These are phyloP conservation scores for Noctua janthe DNA, from an alignment of 2,888 invertebrate species.

Conservation along the genomic window DNA sequence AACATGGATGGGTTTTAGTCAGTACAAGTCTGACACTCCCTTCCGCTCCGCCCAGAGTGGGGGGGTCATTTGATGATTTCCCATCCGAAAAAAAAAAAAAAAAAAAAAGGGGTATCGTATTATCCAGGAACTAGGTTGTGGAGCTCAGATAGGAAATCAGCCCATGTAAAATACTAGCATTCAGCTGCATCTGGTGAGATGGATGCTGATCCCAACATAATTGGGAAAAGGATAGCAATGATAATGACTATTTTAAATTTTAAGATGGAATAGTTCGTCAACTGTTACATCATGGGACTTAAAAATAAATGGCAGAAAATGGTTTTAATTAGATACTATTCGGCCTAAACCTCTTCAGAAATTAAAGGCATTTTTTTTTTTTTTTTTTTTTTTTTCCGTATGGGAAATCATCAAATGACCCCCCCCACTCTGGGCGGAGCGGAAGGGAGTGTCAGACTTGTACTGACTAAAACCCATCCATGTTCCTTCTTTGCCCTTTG, in stretches of 20 bases:
- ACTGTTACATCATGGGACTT: not conserved
- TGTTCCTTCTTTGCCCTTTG: no score
- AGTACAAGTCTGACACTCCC: no score
- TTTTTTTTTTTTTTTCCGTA: no score
- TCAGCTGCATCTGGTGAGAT: not conserved
- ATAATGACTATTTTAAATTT: not conserved
- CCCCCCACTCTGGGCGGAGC: no score
- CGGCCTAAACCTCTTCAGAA: not conserved
- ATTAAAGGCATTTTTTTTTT: not conserved
- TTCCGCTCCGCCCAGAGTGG: no score
- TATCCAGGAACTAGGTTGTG: no score
- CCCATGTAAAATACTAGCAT: not conserved
- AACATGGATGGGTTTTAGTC: no score
- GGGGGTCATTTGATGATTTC: no score
- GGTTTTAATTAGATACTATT: not conserved
- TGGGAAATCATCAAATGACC: no score
- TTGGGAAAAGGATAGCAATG: not conserved
- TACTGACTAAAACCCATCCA: no score
- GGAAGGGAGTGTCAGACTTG: no score
- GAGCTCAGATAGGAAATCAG: not conserved
- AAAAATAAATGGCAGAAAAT: not conserved
- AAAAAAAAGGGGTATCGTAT: not conserved
- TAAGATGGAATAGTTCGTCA: not conserved
- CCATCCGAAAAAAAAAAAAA: no score
- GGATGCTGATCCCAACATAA: not conserved